These are phyloP conservation scores for Nyctalus aviator DNA, from an alignment of 2,797 vertebrate species.

Conservation along the genomic window DNA sequence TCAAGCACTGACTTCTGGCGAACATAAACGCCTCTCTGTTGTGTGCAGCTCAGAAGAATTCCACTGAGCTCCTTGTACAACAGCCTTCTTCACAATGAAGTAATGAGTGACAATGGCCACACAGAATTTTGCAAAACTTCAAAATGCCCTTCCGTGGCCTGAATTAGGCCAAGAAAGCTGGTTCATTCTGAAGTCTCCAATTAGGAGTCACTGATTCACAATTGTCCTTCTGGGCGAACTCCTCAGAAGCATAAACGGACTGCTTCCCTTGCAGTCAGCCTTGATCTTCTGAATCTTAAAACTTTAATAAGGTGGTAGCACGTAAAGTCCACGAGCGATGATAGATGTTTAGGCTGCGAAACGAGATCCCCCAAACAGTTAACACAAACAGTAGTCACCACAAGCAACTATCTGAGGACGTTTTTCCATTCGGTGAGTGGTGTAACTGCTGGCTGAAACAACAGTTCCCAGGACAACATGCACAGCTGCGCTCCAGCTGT, in stretches of 20 bases:
- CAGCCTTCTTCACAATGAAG: conserved; percentile 39
- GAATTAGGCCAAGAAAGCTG: conserved; percentile 16
- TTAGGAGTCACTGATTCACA: background rate
- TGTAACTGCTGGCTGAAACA: conserved; percentile 42
- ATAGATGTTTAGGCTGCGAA: conserved; percentile 52
- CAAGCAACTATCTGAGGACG: conserved; percentile 34
- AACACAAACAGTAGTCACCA: conserved; percentile 63
- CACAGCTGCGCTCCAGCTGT: conserved; percentile 86
- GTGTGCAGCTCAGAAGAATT: conserved; percentile 67
- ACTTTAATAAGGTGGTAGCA: background rate
- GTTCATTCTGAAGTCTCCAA: conserved; percentile 37
- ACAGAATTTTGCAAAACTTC: conserved; percentile 54
- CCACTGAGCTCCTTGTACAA: conserved; percentile 46
- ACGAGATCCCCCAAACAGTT: conserved; percentile 69
- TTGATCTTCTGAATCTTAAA: background rate
- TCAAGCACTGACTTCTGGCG: conserved; percentile 57
- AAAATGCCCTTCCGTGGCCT: conserved; percentile 36
- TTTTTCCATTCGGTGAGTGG: conserved; percentile 62
- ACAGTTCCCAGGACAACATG: conserved; percentile 76
- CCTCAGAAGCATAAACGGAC: background rate
- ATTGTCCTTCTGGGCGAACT: background rate
- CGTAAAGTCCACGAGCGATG: background rate
- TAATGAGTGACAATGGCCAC: conserved; percentile 57
- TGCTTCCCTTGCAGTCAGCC: background rate
- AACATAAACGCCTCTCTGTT: conserved; percentile 80